Evolutionary conservation across 2,888 invertebrate genomes (phyloP).

Genomic region (Elysia crispata): DNA sequence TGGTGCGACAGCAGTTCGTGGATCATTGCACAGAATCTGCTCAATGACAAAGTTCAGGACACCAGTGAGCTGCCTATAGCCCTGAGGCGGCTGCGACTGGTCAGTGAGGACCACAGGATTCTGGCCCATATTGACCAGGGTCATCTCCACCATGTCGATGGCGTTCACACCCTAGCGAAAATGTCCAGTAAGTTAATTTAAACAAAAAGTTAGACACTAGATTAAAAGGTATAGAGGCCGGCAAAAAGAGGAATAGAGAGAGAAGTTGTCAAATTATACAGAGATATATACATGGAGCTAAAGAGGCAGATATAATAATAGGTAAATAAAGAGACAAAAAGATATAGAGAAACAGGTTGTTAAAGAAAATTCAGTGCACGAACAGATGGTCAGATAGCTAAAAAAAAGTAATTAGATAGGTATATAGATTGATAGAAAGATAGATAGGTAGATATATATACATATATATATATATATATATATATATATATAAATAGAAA

Average conservation of each 20-base stretch:
- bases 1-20: background rate
- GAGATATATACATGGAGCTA: background rate
- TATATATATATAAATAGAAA: too few relatives aligned
- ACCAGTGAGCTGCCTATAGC: background rate
- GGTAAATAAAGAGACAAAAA: too few relatives aligned
- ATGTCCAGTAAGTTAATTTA: background rate
- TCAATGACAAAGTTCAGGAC: constrained; percentile 12
- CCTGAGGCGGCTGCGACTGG: constrained; percentile 2
- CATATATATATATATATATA: too few relatives aligned
- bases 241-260: background rate
- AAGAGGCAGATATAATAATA: background rate
- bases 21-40: background rate
- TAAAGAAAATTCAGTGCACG: too few relatives aligned
- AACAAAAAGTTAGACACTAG: too few relatives aligned
- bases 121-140: background rate
- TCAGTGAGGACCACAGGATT: background rate
- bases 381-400: too few relatives aligned
- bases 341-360: too few relatives aligned
- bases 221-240: too few relatives aligned
- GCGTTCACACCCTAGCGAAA: constrained; percentile 13
- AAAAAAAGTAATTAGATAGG: too few relatives aligned
- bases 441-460: too few relatives aligned
- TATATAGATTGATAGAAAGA: too few relatives aligned
- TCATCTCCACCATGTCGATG: constrained; percentile 22
- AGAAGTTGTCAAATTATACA: background rate